Base-by-base conservation (phyloP, 30 jellyfish, hydroid and myxozoan genomes). In the Nemopilema nomurai region DNA sequence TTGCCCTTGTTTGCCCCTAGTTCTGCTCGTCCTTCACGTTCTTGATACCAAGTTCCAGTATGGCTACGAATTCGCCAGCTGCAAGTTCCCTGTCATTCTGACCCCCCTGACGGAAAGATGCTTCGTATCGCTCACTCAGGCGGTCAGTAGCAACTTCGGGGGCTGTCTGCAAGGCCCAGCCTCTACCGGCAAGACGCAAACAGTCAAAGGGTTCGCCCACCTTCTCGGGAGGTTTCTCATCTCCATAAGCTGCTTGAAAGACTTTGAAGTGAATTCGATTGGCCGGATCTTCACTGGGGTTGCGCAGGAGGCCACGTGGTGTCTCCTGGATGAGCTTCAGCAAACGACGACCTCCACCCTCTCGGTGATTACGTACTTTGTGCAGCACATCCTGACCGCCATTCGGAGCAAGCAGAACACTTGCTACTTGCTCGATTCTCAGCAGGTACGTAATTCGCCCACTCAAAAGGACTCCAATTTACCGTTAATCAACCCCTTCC, bases 271-370 rank as follows among this genome's bases (percentile, higher is more conserved):
- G 9, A 67, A 17, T 49, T 73, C 89, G 4, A 49, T 87, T 22
- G 90, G 88, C 0, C 69, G 96, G 66, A 87, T 87, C 3, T 87
- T 87, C 27, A 79, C 87, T 49, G 96, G 96, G 62, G 83, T 80
- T n/a, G 96, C 91, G 21, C 86, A 77, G 80, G 97, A 91, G 49
- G 96, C 92, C 0, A 23, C 92, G 0, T 91, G 97, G 97, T 91
- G 96, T 32, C 73, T 81, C 6, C 74, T 91, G 28, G 90, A 80
- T 49, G 93, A 91, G 63, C 62, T 91, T 18, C 96, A 91, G 26
- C 89, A 80, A 63, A 87, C 90, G 4, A 77, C 96, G 24, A 62
- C 57, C 70, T 27, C 22, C 28, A 87, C 83, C 1, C 27, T 87
- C 9, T 78, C 96, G 13, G 83, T 79, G 66, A 51, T 87, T 22